phyloP scores from a whole-genome alignment of 2,113 vertebrate genomes.

The Solea solea region DNA sequence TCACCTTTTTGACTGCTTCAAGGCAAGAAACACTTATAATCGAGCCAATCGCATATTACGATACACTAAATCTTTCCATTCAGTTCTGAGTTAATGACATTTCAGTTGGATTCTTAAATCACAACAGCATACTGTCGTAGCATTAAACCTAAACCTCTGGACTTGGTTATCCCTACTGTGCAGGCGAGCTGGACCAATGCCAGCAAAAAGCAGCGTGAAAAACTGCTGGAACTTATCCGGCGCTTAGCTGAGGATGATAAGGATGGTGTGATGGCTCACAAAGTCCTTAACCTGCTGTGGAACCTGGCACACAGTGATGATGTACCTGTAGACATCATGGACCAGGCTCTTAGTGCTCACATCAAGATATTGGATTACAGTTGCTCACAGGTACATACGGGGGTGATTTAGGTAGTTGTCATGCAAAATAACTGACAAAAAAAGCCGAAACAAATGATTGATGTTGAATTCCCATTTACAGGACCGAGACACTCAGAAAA shows the following conservation, averaged over 20 bases:
- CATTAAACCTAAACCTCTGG: not conserved
- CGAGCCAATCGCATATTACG: not conserved
- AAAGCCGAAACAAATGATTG: not conserved
- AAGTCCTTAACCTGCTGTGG: constrained; percentile 97
- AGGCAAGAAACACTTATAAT: constrained; percentile 80
- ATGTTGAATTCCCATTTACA: constrained; percentile 67
- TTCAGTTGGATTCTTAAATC: not conserved
- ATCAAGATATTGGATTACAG: constrained; percentile 99
- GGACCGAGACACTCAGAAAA: constrained; percentile 99
- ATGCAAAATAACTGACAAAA: not conserved
- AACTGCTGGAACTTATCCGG: constrained; percentile 95
- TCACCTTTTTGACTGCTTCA: constrained; percentile 99
- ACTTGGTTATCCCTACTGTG: constrained; percentile 11
- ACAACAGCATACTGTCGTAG: not conserved
- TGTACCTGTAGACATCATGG: constrained; percentile 99
- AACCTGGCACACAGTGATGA: constrained; percentile 99
- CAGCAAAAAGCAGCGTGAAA: constrained; percentile 99
- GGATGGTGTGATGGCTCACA: constrained; percentile 99
- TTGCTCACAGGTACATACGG: constrained; percentile 92
- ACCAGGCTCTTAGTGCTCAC: constrained; percentile 98
- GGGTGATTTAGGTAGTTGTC: not conserved
- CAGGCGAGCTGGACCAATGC: constrained; percentile 99
- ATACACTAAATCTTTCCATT: not conserved
- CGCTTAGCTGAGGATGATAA: constrained; percentile 99
- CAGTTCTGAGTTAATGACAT: not conserved